Evolutionary conservation across 2,888 invertebrate genomes (phyloP).

Genomic region (Tinea semifulvella): DNA sequence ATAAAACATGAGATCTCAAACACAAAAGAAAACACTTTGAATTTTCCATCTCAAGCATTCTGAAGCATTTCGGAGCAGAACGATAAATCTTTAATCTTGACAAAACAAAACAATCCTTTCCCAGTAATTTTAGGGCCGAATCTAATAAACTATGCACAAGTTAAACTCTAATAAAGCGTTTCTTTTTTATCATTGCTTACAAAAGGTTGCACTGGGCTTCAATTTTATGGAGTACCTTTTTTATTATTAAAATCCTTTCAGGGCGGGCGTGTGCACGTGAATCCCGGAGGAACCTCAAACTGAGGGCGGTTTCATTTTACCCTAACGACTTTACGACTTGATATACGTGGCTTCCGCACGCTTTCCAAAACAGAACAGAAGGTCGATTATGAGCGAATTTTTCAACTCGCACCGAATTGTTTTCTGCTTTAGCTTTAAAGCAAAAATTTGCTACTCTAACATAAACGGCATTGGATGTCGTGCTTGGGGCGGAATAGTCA

Average conservation of each 20-base stretch:
- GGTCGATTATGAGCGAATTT: background rate
- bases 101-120: conserved; percentile 1
- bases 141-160: conserved; percentile 2
- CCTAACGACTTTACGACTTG: conserved; percentile 15
- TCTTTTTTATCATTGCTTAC: conserved; percentile 12
- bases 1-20: background rate
- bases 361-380: conserved; percentile 9
- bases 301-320: conserved; percentile 15
- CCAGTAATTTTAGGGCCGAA: background rate
- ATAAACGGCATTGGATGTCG: background rate
- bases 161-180: conserved; percentile 12
- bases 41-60: too few species aligned
- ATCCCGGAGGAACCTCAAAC: conserved; percentile 12
- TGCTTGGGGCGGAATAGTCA: too few species aligned
- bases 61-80: too few species aligned
- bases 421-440: background rate
- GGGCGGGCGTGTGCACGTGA: conserved; percentile 12
- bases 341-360: conserved; percentile 11
- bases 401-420: background rate
- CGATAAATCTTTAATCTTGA: background rate
- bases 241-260: conserved; percentile 16
- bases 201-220: conserved; percentile 11
- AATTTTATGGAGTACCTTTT: conserved; percentile 12
- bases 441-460: background rate
- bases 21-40: conserved; percentile 2